A percentile compares a stretch with the other conserved stretches of the same genome.
phyloP scores from a whole-genome alignment of 2,797 vertebrate genomes.

The Danio aesculapii region DNA sequence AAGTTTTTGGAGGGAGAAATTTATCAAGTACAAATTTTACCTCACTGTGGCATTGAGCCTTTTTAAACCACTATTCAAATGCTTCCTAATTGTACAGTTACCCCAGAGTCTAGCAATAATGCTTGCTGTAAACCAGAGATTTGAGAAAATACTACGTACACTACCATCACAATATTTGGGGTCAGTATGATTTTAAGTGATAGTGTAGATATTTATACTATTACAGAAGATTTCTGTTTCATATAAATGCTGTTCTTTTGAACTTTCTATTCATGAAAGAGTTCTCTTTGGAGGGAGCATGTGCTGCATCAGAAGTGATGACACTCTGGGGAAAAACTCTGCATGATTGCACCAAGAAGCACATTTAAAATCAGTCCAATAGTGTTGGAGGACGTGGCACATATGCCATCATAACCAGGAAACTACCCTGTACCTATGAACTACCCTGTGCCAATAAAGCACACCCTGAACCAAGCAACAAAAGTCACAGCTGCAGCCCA shows the following conservation, averaged over 20 bases:
- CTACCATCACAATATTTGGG: not conserved
- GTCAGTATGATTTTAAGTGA: not conserved
- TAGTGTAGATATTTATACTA: not conserved
- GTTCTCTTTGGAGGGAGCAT: not conserved
- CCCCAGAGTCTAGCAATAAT: conserved; percentile 9
- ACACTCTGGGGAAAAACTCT: not conserved
- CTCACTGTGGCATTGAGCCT: conserved; percentile 28
- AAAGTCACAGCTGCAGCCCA: not conserved
- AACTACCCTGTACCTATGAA: no score
- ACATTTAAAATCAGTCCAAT: no score
- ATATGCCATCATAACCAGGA: no score
- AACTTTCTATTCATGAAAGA: no score
- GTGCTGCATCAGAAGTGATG: not conserved
- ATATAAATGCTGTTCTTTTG: no score
- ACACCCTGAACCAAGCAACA: no score
- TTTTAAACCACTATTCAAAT: conserved; percentile 31
- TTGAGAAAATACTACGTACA: not conserved
- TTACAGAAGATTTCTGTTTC: no score
- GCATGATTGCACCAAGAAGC: not conserved
- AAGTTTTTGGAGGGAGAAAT: not conserved
- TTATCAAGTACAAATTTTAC: not conserved
- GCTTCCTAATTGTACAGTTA: not conserved
- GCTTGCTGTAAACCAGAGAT: not conserved
- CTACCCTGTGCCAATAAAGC: no score
- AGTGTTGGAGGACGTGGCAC: no score